These are phyloP conservation scores for Heterochromis multidens DNA, from an alignment of 2,113 vertebrate genomes.

Conservation along the genomic window DNA sequence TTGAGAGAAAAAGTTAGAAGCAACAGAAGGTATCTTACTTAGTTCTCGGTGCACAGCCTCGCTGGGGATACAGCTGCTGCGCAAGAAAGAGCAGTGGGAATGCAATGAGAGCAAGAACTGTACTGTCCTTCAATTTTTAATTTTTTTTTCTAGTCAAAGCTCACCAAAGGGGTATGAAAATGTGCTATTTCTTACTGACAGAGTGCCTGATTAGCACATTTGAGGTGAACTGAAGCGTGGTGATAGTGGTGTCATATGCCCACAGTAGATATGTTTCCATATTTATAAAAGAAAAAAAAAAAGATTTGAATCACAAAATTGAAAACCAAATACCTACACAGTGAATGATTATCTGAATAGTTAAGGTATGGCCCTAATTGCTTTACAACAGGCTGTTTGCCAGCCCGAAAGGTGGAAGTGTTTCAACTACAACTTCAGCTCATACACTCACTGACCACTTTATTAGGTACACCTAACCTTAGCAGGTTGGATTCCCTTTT, in stretches of 20 bases:
- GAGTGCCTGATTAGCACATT: background rate
- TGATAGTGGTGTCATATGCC: too few relatives aligned
- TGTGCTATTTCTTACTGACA: background rate
- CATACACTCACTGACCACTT: background rate
- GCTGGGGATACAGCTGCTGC: background rate
- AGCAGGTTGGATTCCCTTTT: background rate
- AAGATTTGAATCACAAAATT: too few relatives aligned
- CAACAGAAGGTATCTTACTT: background rate
- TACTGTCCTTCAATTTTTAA: background rate
- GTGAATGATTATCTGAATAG: too few relatives aligned
- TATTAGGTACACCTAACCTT: background rate
- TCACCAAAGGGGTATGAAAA: background rate
- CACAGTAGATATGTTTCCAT: too few relatives aligned
- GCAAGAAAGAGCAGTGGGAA: background rate
- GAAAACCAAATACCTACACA: too few relatives aligned
- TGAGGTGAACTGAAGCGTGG: background rate
- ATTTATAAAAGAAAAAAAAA: too few relatives aligned
- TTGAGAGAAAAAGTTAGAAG: background rate
- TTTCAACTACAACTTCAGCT: background rate
- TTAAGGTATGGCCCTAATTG: too few relatives aligned
- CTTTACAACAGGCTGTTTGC: too few relatives aligned
- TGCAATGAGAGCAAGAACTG: rapidly evolving
- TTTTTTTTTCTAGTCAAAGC: background rate
- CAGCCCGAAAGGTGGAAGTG: too few relatives aligned
- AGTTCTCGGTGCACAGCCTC: background rate